phyloP scores from a whole-genome alignment of 2,113 vertebrate species.

The Bothrops jararaca region DNA sequence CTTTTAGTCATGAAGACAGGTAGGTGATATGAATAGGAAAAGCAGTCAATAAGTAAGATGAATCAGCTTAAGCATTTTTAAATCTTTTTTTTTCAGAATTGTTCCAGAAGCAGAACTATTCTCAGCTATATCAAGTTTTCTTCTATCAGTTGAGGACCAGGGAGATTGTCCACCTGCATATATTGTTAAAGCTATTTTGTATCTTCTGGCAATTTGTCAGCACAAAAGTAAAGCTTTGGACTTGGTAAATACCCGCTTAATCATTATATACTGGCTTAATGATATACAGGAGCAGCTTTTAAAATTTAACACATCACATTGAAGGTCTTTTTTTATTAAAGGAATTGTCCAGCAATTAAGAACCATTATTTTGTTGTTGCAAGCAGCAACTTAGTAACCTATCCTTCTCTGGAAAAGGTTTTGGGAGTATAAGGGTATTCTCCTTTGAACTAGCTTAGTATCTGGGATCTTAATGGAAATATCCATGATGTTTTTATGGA shows the following conservation, averaged over 20 bases:
- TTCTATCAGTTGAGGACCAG: constrained; percentile 76
- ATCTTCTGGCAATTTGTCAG: constrained; percentile 83
- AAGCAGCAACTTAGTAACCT: neutral
- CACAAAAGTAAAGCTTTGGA: constrained; percentile 73
- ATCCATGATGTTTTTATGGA: neutral
- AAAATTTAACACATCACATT: neutral
- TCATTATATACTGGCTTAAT: neutral
- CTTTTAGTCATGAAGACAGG: constrained; percentile 83
- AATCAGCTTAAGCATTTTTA: neutral
- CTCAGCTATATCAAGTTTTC: constrained; percentile 74
- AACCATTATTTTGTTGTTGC: neutral
- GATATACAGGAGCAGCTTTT: neutral
- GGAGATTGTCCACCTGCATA: constrained; percentile 60
- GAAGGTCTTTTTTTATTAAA: neutral
- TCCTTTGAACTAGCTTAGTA: neutral
- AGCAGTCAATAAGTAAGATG: neutral
- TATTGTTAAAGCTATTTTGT: constrained; percentile 80
- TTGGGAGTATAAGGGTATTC: neutral
- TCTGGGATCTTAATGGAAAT: neutral
- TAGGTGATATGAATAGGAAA: constrained; percentile 52
- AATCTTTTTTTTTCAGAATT: constrained; percentile 73
- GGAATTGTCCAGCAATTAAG: neutral
- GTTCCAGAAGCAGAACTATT: constrained; percentile 82
- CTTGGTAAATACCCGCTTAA: constrained; percentile 67
- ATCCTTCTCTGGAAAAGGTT: neutral